Evolutionary conservation across 2,888 invertebrate species (phyloP), one percentile per base, ranked within the genome.

Genomic region (Phyllotreta striolata): DNA sequence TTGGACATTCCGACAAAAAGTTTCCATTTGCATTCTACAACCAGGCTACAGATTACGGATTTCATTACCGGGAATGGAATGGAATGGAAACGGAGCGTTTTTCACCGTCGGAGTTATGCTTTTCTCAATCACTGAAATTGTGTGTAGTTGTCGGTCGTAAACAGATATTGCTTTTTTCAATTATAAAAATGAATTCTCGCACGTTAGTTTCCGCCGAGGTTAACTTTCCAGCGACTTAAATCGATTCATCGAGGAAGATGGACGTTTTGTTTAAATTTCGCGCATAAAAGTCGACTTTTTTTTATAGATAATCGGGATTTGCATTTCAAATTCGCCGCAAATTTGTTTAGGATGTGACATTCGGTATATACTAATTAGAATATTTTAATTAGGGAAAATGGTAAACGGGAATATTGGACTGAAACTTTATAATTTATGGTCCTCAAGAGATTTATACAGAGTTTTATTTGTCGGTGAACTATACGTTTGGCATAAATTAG

Each of bases 21-120:
- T 55, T 59, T 58, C 54, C 43, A 65, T 65, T 65, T 65, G 52
- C 60, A 56, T 57, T 57, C 59, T 52, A 60, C 60, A 60, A 52
- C 52, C 52, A 14, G 9, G 59, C 35, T 51, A 51, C 59, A 59
- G 59, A 59, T 59, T 59, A 59, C 59, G 59, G 37, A 60, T 60
- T 60, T 60, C 52, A 60, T 60, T 60, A 52, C 52, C 47, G 40
- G 49, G 43, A 24, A 24, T 35, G 49, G 52, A 24, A 24, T 24
- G 24, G 24, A 24, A 24, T 24, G 49, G 43, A 24, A 24, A 24
- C 24, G 24, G 52, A 60, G 35, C 37, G 43, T 51, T 59, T 59
- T 43, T n/a, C 51, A 40, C 43, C n/a, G 43, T 37, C 34, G 39
- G 34, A 51, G 38, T 35, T 38, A 37, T 44, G 39, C 41, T 41